phyloP scores from a whole-genome alignment of 64 coral and sea anemone genomes.

The Orbicella faveolata region DNA sequence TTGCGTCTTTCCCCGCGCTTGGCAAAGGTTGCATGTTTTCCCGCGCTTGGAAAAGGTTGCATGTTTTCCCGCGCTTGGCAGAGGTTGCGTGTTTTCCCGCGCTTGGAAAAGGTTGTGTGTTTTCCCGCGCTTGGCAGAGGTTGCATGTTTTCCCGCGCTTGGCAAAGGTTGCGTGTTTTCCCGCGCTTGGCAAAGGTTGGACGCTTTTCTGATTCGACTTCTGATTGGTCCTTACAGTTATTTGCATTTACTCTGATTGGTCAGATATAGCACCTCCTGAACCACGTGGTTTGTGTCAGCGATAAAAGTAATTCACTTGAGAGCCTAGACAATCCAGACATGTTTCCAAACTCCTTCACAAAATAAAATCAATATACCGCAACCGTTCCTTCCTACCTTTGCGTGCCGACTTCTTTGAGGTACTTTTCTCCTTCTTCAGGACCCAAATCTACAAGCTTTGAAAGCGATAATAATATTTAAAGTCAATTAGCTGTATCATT shows the following conservation, averaged over 20 bases:
- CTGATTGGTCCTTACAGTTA: not conserved
- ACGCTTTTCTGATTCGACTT: no score
- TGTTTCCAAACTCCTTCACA: not conserved
- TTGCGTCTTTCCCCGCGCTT: not conserved
- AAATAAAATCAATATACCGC: not conserved
- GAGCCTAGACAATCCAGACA: not conserved
- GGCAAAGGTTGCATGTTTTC: not conserved
- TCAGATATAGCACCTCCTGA: not conserved
- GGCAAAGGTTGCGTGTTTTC: not conserved
- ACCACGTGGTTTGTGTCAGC: no score
- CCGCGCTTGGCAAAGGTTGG: not conserved
- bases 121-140: not conserved
- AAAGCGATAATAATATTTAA: conserved; percentile 1
- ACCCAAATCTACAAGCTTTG: conserved; percentile 78
- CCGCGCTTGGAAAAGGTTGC: not conserved
- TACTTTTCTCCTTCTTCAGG: conserved; percentile 77
- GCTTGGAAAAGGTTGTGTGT: no score
- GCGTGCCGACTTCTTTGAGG: conserved; percentile 76
- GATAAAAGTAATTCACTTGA: not conserved
- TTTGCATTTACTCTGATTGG: not conserved
- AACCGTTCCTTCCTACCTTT: conserved; percentile 34
- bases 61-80: not conserved
- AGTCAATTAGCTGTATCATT: no score
- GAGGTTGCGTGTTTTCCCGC: not conserved
- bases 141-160: not conserved